phyloP scores from a whole-genome alignment of 2,797 vertebrate species.

The Eulemur mongoz region DNA sequence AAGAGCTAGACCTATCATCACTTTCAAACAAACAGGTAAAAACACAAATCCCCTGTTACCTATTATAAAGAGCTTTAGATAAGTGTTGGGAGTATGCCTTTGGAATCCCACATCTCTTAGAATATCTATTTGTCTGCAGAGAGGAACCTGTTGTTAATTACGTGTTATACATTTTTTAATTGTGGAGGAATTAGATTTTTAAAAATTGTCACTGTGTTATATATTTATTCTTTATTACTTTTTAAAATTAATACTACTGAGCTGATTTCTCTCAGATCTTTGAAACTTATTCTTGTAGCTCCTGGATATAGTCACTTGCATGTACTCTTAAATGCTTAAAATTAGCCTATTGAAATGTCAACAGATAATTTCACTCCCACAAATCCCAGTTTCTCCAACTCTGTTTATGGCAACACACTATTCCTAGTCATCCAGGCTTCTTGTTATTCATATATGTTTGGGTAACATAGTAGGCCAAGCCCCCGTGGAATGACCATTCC shows the following conservation, averaged over 20 bases:
- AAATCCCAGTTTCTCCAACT: constrained; percentile 2
- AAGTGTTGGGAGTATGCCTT: background rate
- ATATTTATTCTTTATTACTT: constrained; percentile 10
- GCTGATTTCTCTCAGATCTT: constrained; percentile 14
- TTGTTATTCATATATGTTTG: background rate
- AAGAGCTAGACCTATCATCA: background rate
- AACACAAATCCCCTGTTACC: background rate
- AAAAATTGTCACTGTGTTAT: background rate
- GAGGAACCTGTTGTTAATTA: constrained; percentile 1
- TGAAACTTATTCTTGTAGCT: background rate
- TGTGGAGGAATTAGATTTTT: background rate
- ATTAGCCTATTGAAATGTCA: background rate
- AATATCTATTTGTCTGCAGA: background rate
- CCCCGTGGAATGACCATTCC: background rate
- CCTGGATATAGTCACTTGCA: background rate
- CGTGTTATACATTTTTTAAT: background rate
- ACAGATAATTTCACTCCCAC: background rate
- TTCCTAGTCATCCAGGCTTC: background rate
- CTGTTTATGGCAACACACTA: background rate
- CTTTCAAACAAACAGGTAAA: background rate
- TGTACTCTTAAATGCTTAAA: background rate
- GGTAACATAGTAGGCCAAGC: background rate
- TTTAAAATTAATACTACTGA: background rate
- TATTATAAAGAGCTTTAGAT: background rate
- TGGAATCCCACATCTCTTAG: background rate